Conservation (phyloP, 2,888 invertebrate genomes). For the Xanthostigma xanthostigma region DNA sequence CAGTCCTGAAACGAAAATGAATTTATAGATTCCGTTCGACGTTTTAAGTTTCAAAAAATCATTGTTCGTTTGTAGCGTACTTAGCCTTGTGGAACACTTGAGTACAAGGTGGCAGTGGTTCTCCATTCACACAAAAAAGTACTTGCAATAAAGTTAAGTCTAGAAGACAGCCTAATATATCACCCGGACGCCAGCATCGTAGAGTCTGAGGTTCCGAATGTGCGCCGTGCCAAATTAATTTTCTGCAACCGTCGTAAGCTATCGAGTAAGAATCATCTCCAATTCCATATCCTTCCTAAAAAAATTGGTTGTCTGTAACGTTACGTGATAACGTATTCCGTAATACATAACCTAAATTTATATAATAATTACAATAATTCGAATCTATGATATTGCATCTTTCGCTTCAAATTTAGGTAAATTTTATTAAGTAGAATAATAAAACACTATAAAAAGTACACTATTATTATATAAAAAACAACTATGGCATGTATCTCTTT, state of each 20-base stretch:
- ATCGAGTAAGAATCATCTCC: conserved; percentile 83
- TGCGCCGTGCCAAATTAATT: conserved; percentile 81
- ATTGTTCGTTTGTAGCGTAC: conserved; percentile 29
- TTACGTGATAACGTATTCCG: too few relatives aligned
- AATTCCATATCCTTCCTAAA: conserved; percentile 84
- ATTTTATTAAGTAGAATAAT: too few relatives aligned
- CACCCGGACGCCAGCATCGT: conserved; percentile 67
- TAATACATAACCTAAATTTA: too few relatives aligned
- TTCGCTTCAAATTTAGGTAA: too few relatives aligned
- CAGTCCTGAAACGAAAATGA: conserved; percentile 40
- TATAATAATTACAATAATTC: too few relatives aligned
- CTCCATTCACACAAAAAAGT: conserved; percentile 73
- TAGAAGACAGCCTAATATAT: conserved; percentile 71
- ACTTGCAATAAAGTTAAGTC: conserved; percentile 59
- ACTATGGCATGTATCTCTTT: too few relatives aligned
- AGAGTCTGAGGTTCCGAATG: conserved; percentile 43
- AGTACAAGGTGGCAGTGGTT: conserved; percentile 47
- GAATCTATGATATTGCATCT: too few relatives aligned
- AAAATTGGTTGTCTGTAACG: too few relatives aligned
- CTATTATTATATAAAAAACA: too few relatives aligned
- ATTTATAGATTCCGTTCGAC: not conserved
- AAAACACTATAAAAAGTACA: too few relatives aligned
- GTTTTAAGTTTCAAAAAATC: not conserved
- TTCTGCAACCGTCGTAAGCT: conserved; percentile 85
- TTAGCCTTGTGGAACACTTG: conserved; percentile 63